Evolutionary conservation across 2,113 vertebrate species (phyloP), one percentile per base, ranked within the genome.

Genomic region (Mirza zaza): DNA sequence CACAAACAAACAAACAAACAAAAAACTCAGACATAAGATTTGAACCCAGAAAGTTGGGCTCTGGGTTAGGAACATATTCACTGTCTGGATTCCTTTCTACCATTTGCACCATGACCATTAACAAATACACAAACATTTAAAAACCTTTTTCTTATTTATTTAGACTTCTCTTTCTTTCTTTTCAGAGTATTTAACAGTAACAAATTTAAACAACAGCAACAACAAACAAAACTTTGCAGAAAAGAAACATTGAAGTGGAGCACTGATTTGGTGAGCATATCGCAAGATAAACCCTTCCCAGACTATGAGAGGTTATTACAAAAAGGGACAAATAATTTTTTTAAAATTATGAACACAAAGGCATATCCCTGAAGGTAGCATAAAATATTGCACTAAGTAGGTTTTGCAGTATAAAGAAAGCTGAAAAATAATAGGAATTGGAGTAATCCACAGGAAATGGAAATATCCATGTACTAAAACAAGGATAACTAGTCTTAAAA

Each of bases 381-480:
- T 94, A 95, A 94, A 88, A 94, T 92, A 75, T 36, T 95, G n/a
- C 13, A 83, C 71, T 95, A 93, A 75, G 75, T 82, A 73, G 50
- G 65, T 70, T 75, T 95, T 96, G 7, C 21, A 70, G 23, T 85
- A 63, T 93, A 23, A 92, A 52, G 27, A 91, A 96, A 94, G 23
- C 27, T 81, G 55, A 95, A 91, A 85, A 90, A 81, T 81, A 96
- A 82, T 90, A 91, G 68, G 25, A 93, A 76, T 71, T 83, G 71
- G 39, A 71, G 7, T 94, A 85, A 81, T 82, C 65, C 34, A 68
- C 7, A 77, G 80, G 77, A 95, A 95, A 90, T 90, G 25, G 95
- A 97, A 97, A 95, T n/a, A 90, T 80, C 76, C 39, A 32, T 36
- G 4, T 77, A 91, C 42, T 92, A 91, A 96, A 94, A 45, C 25